Conservation (phyloP, 2,888 invertebrate species). For the Melanotus villosus region DNA sequence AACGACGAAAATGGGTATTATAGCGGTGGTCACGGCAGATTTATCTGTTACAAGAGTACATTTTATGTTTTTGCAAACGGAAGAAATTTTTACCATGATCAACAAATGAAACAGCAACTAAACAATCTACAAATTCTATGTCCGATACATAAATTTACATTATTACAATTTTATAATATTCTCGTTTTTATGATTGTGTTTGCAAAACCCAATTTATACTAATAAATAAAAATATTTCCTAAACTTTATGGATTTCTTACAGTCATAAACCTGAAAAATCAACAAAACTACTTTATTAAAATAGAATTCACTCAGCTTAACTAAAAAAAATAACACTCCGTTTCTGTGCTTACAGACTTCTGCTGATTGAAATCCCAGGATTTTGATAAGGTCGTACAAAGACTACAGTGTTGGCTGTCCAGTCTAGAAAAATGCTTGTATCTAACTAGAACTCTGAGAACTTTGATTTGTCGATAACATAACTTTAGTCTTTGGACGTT, state of each 20-base stretch:
- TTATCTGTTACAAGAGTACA: constrained; percentile 6
- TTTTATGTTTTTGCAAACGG: not conserved
- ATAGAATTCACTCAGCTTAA: too few relatives aligned
- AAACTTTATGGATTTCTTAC: too few relatives aligned
- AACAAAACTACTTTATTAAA: not conserved
- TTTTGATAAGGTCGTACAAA: constrained; percentile 39
- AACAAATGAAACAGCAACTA: too few relatives aligned
- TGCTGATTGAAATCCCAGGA: constrained; percentile 40
- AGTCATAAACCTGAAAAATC: too few relatives aligned
- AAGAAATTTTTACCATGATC: not conserved
- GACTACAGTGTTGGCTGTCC: constrained; percentile 36
- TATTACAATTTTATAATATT: too few relatives aligned
- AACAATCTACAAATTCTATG: too few relatives aligned
- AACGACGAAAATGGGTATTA: not conserved
- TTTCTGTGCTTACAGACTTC: constrained; percentile 12
- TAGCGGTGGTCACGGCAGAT: constrained; percentile 7
- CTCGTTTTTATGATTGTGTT: too few relatives aligned
- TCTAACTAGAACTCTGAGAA: constrained; percentile 38
- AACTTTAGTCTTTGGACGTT: constrained; percentile 5
- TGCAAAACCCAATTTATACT: too few relatives aligned
- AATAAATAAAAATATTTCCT: too few relatives aligned
- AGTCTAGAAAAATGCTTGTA: constrained; percentile 35
- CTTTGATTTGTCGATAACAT: constrained; percentile 39
- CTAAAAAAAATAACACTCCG: too few relatives aligned
- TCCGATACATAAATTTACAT: too few relatives aligned